Conservation (phyloP, 1,140 invertebrate genomes). For the Macrocentrus cingulum region DNA sequence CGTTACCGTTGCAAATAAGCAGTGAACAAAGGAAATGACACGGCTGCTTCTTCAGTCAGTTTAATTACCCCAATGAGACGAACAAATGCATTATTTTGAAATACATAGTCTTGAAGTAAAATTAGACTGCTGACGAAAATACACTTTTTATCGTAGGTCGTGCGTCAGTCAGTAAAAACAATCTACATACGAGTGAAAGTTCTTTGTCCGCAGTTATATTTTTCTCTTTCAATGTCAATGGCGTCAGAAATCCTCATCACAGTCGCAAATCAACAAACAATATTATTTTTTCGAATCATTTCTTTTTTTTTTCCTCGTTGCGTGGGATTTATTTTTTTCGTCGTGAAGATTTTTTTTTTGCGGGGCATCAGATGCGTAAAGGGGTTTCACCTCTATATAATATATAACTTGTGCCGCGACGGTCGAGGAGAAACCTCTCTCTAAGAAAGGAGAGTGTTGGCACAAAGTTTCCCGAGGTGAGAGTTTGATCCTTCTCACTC, state of each 20-base stretch:
- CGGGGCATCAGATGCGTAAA: too few relatives aligned
- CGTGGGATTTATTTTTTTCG: too few relatives aligned
- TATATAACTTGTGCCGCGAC: too few relatives aligned
- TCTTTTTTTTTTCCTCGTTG: too few relatives aligned
- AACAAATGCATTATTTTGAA: constrained; percentile 2
- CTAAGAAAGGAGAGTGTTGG: constrained; percentile 43
- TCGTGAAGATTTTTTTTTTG: too few relatives aligned
- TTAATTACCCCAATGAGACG: not conserved
- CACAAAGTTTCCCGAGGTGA: constrained; percentile 42
- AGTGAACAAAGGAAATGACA: constrained; percentile 35
- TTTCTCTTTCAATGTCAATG: not conserved
- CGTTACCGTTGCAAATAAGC: constrained; percentile 23
- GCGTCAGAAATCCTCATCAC: too few relatives aligned
- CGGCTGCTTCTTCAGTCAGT: constrained; percentile 26
- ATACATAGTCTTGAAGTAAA: constrained; percentile 14
- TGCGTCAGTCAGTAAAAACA: constrained; percentile 12
- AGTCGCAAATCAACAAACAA: too few relatives aligned
- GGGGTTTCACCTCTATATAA: constrained; percentile 8
- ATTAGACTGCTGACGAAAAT: constrained; percentile 16
- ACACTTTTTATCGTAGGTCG: constrained; percentile 32
- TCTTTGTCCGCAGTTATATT: constrained; percentile 2
- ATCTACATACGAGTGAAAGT: too few relatives aligned
- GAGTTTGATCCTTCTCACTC: constrained; percentile 35
- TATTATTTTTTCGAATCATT: too few relatives aligned
- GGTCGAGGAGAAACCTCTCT: constrained; percentile 38